Evolutionary conservation across 2,797 vertebrate genomes (phyloP).

Genomic region (Oryzias sinensis): DNA sequence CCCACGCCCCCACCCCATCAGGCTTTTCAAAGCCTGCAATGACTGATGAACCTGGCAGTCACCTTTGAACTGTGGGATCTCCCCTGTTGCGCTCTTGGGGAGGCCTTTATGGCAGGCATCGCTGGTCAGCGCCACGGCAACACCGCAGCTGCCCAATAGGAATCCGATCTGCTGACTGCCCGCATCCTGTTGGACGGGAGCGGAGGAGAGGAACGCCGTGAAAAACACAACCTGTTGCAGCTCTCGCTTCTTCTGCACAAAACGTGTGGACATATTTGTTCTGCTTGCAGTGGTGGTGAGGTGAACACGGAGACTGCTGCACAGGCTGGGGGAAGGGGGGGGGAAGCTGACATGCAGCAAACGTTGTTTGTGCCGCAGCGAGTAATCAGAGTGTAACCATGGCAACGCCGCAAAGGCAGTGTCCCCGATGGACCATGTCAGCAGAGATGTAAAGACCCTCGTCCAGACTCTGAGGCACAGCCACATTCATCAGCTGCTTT

Average conservation of each 20-base stretch:
- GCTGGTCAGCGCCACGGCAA: conserved; percentile 97
- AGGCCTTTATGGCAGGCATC: conserved; percentile 98
- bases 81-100: conserved; percentile 95
- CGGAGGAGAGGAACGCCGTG: not conserved
- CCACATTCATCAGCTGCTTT: no score
- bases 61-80: conserved; percentile 99
- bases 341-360: conserved; percentile 10
- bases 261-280: no score
- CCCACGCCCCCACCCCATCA: conserved; percentile 2
- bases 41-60: conserved; percentile 35
- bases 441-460: no score
- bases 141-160: conserved; percentile 96
- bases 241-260: no score
- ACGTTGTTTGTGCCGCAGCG: conserved; percentile 35
- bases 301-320: no score
- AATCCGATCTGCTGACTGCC: conserved; percentile 99
- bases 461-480: no score
- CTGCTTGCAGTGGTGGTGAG: no score
- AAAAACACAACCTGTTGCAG: not conserved
- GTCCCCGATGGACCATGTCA: no score
- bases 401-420: conserved; percentile 29
- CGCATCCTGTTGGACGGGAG: conserved; percentile 82
- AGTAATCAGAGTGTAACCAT: conserved; percentile 27
- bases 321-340: conserved; percentile 3
- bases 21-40: not conserved